phyloP scores from a whole-genome alignment of 2,113 vertebrate species.

The Phoenicopterus ruber region DNA sequence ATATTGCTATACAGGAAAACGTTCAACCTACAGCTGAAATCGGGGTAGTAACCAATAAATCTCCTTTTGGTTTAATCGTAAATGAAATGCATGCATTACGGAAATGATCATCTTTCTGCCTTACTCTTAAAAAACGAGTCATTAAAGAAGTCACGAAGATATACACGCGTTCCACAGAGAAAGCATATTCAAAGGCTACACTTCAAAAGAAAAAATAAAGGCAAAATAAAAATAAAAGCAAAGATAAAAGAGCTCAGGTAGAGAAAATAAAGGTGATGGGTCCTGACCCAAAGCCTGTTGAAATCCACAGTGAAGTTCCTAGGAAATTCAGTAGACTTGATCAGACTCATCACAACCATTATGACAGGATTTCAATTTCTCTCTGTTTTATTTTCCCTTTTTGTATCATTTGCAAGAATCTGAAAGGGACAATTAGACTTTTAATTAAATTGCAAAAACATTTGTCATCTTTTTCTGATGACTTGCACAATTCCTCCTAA shows the following conservation, averaged over 20 bases:
- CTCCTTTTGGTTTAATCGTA: conserved; percentile 4
- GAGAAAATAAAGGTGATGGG: neutral
- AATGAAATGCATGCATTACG: conserved; percentile 16
- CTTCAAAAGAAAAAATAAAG: neutral
- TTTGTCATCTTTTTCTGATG: neutral
- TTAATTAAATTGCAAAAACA: neutral
- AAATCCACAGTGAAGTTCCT: neutral
- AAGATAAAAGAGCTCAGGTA: conserved; percentile 41
- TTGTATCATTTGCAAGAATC: neutral
- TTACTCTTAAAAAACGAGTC: conserved; percentile 13
- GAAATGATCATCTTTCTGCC: conserved; percentile 15
- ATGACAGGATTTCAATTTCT: neutral
- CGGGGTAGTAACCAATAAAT: neutral
- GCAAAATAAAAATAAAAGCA: conserved; percentile 32
- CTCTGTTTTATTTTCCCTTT: neutral
- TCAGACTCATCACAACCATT: neutral
- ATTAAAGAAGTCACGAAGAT: conserved; percentile 46
- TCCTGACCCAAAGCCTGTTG: neutral
- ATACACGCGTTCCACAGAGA: conserved; percentile 13
- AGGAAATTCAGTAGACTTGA: neutral
- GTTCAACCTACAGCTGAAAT: conserved; percentile 8
- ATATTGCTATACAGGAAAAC: neutral
- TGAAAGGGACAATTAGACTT: neutral
- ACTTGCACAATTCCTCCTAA: neutral
- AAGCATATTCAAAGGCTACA: conserved; percentile 43